A percentile compares a stretch with the other conserved stretches of the same genome.
Evolutionary conservation across 2,888 invertebrate species (phyloP).

Genomic region (Rhagonycha fulva): DNA sequence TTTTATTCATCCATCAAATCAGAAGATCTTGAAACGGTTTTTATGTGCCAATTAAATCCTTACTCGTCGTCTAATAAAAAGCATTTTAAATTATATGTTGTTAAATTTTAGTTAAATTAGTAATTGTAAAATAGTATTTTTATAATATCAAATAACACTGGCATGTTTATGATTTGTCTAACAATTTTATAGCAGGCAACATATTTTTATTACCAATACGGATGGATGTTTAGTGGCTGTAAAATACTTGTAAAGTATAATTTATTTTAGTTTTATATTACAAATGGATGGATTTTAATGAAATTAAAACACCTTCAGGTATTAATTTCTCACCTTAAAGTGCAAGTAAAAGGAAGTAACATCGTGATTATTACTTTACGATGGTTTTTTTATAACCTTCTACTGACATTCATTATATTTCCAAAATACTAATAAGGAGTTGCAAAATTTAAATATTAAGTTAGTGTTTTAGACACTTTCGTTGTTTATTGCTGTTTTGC

Average conservation of each 20-base stretch:
- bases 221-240: slow-evolving; percentile 23
- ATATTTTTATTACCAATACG: slow-evolving; percentile 27
- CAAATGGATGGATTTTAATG: slow-evolving; percentile 10
- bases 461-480: not conserved
- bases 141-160: slow-evolving; percentile 15
- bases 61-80: not conserved
- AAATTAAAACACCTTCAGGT: slow-evolving; percentile 4
- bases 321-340: not conserved
- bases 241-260: slow-evolving; percentile 30
- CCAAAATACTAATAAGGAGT: not conserved
- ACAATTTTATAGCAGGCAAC: slow-evolving; percentile 25
- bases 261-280: slow-evolving; percentile 23
- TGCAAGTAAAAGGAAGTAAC: not conserved
- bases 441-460: not conserved
- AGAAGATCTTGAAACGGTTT: not conserved
- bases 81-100: not conserved
- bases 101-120: slow-evolving; percentile 5
- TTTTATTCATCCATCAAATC: not conserved
- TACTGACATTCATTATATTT: not conserved
- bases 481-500: not conserved
- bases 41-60: not conserved
- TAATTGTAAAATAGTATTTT: slow-evolving; percentile 19
- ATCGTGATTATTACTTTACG: not conserved
- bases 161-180: slow-evolving; percentile 25
- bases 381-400: not conserved